Evolutionary conservation across 2,113 vertebrate species (phyloP).

Genomic region (Illadopsis cleaveri): DNA sequence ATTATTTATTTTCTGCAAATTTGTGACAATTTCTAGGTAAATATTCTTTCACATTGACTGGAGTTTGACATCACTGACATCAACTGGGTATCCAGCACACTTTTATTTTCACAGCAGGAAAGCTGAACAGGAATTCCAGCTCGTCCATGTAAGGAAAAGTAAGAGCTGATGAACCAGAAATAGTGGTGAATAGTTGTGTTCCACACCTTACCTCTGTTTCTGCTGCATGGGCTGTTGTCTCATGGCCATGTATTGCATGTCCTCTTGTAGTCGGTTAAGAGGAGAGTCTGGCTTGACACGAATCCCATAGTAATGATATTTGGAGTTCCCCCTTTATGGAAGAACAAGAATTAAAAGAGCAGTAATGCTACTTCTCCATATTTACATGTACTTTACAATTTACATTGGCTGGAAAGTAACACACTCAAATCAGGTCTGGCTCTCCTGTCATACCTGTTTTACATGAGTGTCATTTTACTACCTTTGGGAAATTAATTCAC

Average conservation of each 20-base stretch:
- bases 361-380: neutral
- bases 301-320: conserved; percentile 86
- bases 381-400: neutral
- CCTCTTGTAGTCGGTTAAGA: conserved; percentile 84
- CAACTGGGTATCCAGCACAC: neutral
- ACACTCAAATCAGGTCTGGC: neutral
- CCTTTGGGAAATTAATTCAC: neutral
- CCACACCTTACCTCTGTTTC: conserved; percentile 78
- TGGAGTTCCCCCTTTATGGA: conserved; percentile 81
- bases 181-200: neutral
- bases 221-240: conserved; percentile 86
- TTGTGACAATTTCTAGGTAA: neutral
- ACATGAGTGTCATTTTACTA: neutral
- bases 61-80: neutral
- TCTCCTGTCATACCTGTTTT: neutral
- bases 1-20: neutral
- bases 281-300: conserved; percentile 86
- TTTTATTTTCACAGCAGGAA: neutral
- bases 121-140: neutral
- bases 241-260: conserved; percentile 88
- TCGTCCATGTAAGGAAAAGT: neutral
- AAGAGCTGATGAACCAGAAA: neutral
- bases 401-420: neutral
- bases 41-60: neutral
- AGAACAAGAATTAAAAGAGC: conserved; percentile 35